Conservation (phyloP, 1,140 invertebrate genomes). For the Acromyrmex charruanus region DNA sequence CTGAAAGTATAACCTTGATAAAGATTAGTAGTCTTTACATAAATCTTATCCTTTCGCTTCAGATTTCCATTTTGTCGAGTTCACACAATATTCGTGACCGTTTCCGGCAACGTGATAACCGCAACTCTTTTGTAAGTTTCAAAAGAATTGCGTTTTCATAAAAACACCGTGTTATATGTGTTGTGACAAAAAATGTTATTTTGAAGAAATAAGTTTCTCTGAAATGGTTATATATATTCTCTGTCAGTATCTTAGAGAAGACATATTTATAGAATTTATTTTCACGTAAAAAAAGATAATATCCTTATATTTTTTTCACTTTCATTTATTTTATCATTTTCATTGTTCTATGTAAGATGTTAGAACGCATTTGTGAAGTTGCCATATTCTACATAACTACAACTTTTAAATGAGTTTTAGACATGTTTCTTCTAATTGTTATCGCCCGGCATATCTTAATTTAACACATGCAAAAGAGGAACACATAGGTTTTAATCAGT, state of each 20-base stretch:
- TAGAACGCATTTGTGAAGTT: not conserved
- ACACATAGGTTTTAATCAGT: not conserved
- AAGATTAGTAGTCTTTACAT: conserved; percentile 72
- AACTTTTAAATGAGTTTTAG: not conserved
- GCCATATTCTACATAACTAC: not conserved
- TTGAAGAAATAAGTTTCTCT: conserved; percentile 5
- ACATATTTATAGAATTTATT: not conserved
- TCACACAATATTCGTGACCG: conserved; percentile 68
- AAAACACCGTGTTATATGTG: not conserved
- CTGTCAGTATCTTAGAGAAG: not conserved
- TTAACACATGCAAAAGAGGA: not conserved
- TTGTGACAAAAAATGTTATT: not conserved
- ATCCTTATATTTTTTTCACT: not conserved
- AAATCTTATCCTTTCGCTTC: conserved; percentile 74
- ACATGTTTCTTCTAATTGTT: conserved; percentile 21
- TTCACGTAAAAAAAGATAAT: not conserved
- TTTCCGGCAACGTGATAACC: conserved; percentile 80
- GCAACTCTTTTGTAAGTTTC: conserved; percentile 77
- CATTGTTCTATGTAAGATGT: not conserved
- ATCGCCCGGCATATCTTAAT: conserved; percentile 13
- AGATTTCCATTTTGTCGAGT: conserved; percentile 73
- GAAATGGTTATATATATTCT: not conserved
- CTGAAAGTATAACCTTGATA: not conserved
- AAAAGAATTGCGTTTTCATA: conserved; percentile 26
- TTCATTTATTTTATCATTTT: conserved; percentile 7